Evolutionary conservation across 2,888 invertebrate genomes (phyloP), one percentile per base, ranked within the genome.

Genomic region (Tolmerus cingulatus): DNA sequence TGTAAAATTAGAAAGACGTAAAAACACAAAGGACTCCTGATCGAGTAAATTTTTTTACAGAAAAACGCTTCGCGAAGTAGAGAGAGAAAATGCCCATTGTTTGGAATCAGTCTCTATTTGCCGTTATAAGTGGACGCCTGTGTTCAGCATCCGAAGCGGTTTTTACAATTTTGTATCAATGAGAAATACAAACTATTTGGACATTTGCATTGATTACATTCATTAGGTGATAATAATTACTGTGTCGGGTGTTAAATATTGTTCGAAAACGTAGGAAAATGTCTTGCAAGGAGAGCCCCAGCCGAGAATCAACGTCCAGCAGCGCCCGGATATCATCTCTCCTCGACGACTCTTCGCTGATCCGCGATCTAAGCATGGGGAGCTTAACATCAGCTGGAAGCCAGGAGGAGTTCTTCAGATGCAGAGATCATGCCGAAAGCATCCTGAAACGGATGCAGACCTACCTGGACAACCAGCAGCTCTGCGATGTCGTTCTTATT

Each of bases 401-500:
- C 88, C 96, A 96, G 91, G 96, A 97, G 92, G 97, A 97, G 92
- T 95, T 95, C 91, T 96, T 96, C 92, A 94, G 95, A 90, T 95
- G 95, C 91, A 94, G 95, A 90, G 96, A 96, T 91, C 97, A 98
- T 93, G 96, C 98, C 8, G 96, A 97, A 91, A 94, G 94, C 87
- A 96, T 97, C 90, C 94, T 98, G 86, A 95, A 95, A 89, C 96
- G 96, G 91, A 97, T 98, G 95, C 96, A 96, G 91, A 94, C 95
- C 86, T 97, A 97, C 93, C 95, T 96, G 89, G 95, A 96, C 91
- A 95, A 96, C 88, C 95, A 96, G 90, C 96, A 97, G 92, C 93
- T 98, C 86, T 97, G 97, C 91, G 98, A 98, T 94, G 96, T 98
- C 82, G 95, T 95, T 27, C 94, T 98, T 34, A 95, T 98, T 90